A percentile compares a stretch with the other conserved stretches of the same genome.
Conservation (phyloP, 1,140 invertebrate genomes). For the Aphaenogaster floridana region DNA sequence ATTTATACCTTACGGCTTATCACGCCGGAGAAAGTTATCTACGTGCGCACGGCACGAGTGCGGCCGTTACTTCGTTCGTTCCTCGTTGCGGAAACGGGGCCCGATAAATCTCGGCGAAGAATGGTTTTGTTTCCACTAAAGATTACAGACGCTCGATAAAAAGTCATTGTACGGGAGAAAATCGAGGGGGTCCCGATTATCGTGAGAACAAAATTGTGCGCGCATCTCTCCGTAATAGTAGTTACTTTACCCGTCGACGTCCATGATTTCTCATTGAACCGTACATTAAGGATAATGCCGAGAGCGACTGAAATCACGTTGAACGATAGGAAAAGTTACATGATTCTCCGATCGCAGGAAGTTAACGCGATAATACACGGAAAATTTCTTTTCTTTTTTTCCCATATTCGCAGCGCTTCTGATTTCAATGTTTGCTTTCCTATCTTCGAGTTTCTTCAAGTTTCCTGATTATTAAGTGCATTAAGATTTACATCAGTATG, state of each 20-base stretch:
- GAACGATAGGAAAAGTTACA: constrained; percentile 39
- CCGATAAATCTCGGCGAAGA: constrained; percentile 72
- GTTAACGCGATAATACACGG: constrained; percentile 3
- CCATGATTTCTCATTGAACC: constrained; percentile 45
- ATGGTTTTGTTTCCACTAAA: constrained; percentile 76
- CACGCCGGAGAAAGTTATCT: constrained; percentile 80
- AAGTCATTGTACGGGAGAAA: constrained; percentile 64
- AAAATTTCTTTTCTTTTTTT: neutral
- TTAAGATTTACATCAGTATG: neutral
- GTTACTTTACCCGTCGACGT: constrained; percentile 34
- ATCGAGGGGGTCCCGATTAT: constrained; percentile 50
- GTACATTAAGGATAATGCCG: constrained; percentile 42
- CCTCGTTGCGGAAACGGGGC: constrained; percentile 49
- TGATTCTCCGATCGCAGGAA: constrained; percentile 6
- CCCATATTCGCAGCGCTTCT: neutral
- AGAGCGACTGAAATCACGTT: constrained; percentile 47
- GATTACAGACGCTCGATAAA: constrained; percentile 73
- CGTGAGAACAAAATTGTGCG: constrained; percentile 60
- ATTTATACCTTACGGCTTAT: constrained; percentile 82
- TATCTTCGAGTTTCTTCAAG: neutral
- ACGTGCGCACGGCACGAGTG: constrained; percentile 68
- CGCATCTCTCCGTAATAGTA: constrained; percentile 42
- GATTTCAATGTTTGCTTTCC: constrained; percentile 8
- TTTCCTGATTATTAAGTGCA: neutral
- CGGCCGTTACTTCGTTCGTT: constrained; percentile 50